Evolutionary conservation across 1,140 invertebrate genomes (phyloP), one percentile per base, ranked within the genome.

Genomic region (Listronotus oregonensis): DNA sequence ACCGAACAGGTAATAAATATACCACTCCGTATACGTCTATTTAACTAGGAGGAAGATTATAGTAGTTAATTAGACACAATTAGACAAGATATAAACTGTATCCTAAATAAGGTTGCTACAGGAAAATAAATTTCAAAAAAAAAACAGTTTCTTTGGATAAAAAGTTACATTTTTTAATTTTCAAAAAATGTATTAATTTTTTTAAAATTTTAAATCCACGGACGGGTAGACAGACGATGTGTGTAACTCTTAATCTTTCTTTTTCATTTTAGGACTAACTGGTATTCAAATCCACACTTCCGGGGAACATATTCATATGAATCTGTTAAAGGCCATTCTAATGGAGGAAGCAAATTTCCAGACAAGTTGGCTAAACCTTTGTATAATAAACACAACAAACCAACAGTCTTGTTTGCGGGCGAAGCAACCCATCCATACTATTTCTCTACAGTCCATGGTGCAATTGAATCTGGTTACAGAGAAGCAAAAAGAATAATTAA

Each of bases 381-480:
- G 15, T 27, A 34, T 3, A 67, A 66, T 37, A 34, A 64, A 18
- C 3, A 56, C 27, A 46, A 50, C 3, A 54, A 27, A 32, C 69
- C 66, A 0, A 57, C 15, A 31, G 69, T 91, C 2, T 81, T 88
- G 60, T 91, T 92, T 73, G 89, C 86, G 17, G 90, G 89, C 0
- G 90, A 92, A 78, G 88, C 88, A 0, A 87, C 89, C 0, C 85
- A 87, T 63, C 78, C 84, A 32, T 80, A 86, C 68, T 85, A 84
- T 73, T 92, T 87, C 74, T 89, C 87, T 9, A 91, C 90, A 1
- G 91, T 91, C 3, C 92, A 95, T 76, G 92, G 92, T 14, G 93
- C 92, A 0, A 80, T 93, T 3, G 87, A 91, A 78, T 84, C 85
- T 27, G 92, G 92, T 0, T 89, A 87, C 79, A 82, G 90, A 61